Evolutionary conservation across 2,888 invertebrate genomes (phyloP).

Genomic region (Cyaniris semiargus): DNA sequence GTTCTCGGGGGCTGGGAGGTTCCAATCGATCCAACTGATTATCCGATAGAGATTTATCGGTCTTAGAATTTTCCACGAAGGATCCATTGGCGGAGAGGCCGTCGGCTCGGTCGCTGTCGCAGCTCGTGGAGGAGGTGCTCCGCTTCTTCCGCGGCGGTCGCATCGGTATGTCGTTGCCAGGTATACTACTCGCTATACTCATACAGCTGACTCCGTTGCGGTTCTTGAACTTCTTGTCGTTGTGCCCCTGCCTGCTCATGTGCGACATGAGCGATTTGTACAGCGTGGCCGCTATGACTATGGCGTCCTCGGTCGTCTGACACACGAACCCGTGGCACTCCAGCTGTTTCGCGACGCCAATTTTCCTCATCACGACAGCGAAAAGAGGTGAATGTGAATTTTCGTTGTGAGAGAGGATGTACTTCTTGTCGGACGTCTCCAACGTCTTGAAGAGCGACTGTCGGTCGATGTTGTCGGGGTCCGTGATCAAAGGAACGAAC

Average conservation of each 20-base stretch:
- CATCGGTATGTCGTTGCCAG: constrained; percentile 78
- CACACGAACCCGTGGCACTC: constrained; percentile 96
- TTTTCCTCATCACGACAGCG: constrained; percentile 93
- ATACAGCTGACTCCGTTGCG: constrained; percentile 88
- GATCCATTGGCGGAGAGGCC: constrained; percentile 71
- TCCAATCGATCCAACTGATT: constrained; percentile 78
- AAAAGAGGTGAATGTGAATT: constrained; percentile 91
- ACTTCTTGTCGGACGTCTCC: constrained; percentile 78
- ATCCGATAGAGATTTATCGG: constrained; percentile 77
- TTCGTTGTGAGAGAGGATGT: constrained; percentile 79
- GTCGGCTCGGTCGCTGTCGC: constrained; percentile 82
- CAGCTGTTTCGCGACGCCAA: constrained; percentile 87
- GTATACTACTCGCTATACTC: constrained; percentile 85
- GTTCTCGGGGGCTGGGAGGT: constrained; percentile 61
- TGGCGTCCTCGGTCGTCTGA: constrained; percentile 93
- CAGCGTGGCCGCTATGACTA: constrained; percentile 93
- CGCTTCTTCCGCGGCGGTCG: constrained; percentile 89
- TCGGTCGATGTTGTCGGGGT: constrained; percentile 89
- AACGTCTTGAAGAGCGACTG: constrained; percentile 82
- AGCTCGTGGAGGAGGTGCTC: constrained; percentile 82
- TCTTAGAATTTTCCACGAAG: constrained; percentile 72
- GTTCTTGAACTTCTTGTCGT: constrained; percentile 83
- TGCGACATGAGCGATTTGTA: constrained; percentile 93
- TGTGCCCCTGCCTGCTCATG: constrained; percentile 82
- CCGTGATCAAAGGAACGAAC: constrained; percentile 91